Evolutionary conservation across 1,140 invertebrate genomes (phyloP).

Genomic region (Parasteatoda tepidariorum): DNA sequence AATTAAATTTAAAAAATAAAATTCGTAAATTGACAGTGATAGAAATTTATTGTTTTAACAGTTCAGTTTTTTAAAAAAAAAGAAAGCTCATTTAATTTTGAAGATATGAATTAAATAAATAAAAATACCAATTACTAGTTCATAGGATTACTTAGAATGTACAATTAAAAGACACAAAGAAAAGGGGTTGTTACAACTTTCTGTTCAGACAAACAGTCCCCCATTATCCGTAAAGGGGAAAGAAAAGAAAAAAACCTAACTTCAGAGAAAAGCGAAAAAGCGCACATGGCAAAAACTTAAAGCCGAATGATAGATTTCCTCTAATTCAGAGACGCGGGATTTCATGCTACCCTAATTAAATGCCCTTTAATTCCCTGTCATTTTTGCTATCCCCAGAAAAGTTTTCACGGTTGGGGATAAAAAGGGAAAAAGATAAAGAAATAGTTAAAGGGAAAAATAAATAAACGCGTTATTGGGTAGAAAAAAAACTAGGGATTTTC

Average conservation of each 20-base stretch:
- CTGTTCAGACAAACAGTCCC: no score
- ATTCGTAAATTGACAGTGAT: no score
- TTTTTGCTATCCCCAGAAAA: constrained; percentile 5
- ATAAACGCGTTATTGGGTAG: not conserved
- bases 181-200: not conserved
- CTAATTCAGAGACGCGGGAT: constrained; percentile 6
- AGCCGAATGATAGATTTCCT: constrained; percentile 19
- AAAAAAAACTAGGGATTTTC: no score
- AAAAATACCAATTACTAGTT: no score
- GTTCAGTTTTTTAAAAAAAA: no score
- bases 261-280: not conserved
- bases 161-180: not conserved
- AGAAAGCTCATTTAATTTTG: no score
- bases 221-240: not conserved
- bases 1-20: no score
- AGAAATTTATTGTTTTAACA: no score
- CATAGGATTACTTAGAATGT: no score
- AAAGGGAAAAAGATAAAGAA: no score
- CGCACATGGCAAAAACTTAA: constrained; percentile 8
- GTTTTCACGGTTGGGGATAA: not conserved
- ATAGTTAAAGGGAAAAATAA: not conserved
- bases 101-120: no score
- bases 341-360: constrained; percentile 23
- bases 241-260: no score
- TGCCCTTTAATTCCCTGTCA: constrained; percentile 45